These are phyloP conservation scores for Drosophila borealis DNA, from an alignment of 2,888 invertebrate species.

Conservation along the genomic window DNA sequence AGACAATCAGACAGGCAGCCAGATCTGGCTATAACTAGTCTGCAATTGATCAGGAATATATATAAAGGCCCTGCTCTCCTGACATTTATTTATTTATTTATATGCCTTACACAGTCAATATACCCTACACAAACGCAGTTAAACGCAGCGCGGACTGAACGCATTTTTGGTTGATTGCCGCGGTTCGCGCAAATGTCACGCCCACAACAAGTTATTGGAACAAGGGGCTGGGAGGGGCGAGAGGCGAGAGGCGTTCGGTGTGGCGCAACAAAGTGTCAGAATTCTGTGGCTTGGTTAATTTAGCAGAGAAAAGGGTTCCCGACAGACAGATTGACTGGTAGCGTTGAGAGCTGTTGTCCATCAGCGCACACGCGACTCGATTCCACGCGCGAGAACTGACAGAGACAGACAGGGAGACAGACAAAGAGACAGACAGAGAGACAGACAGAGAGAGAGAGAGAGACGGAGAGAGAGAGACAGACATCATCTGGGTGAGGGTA, in stretches of 20 bases:
- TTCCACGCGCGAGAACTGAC: constrained; percentile 22
- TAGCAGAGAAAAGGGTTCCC: constrained; percentile 41
- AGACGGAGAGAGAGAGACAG: background rate
- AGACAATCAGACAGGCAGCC: no score
- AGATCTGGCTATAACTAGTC: no score
- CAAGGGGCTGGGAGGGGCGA: background rate
- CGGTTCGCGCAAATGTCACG: constrained; percentile 62
- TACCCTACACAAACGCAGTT: background rate
- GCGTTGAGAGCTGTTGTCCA: constrained; percentile 72
- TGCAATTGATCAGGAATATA: no score
- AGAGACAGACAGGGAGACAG: background rate
- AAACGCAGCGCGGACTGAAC: constrained; percentile 40
- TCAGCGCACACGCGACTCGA: constrained; percentile 52
- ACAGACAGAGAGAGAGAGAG: constrained; percentile 2
- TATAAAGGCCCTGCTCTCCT: no score
- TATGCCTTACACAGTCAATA: background rate
- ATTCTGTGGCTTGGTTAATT: constrained; percentile 42
- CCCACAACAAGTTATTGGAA: constrained; percentile 30
- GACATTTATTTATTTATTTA: no score
- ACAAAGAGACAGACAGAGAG: background rate
- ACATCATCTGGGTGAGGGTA: constrained; percentile 4
- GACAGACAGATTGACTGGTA: constrained; percentile 66
- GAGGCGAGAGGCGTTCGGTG: constrained; percentile 1
- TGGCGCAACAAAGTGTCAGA: constrained; percentile 57
- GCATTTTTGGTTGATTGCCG: constrained; percentile 68